Conservation (phyloP, 1,140 invertebrate genomes). For the Neodiprion fabricii region DNA sequence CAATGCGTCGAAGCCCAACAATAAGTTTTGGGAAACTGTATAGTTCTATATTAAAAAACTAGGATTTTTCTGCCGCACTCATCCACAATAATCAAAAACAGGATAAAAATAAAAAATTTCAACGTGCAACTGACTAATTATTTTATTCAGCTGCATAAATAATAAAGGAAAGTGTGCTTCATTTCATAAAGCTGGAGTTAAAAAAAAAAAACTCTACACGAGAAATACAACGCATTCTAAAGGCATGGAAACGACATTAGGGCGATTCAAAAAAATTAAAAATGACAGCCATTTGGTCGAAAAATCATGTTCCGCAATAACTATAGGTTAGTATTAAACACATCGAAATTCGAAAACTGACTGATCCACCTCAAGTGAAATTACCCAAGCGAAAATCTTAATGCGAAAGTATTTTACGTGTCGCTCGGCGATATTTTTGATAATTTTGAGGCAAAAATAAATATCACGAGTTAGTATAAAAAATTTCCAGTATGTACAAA, state of each 20-base stretch:
- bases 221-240: constrained; percentile 11
- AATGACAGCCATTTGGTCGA: too few species aligned
- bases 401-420: too few species aligned
- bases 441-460: too few species aligned
- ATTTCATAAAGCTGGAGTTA: constrained; percentile 8
- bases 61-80: constrained; percentile 37
- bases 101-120: constrained; percentile 39
- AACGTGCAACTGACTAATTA: constrained; percentile 39
- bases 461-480: too few species aligned
- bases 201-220: constrained; percentile 11
- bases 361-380: too few species aligned
- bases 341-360: too few species aligned
- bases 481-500: too few species aligned
- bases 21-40: constrained; percentile 25
- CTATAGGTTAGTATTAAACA: too few species aligned
- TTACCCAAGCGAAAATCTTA: too few species aligned
- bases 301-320: too few species aligned
- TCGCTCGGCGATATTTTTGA: too few species aligned
- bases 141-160: constrained; percentile 17
- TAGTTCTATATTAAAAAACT: constrained; percentile 24
- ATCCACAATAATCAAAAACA: constrained; percentile 41
- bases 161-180: constrained; percentile 28
- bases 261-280: too few species aligned
- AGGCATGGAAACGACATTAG: constrained; percentile 14
- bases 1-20: constrained; percentile 38